Conservation (phyloP, 2,113 vertebrate genomes). For the Carettochelys insculpta region DNA sequence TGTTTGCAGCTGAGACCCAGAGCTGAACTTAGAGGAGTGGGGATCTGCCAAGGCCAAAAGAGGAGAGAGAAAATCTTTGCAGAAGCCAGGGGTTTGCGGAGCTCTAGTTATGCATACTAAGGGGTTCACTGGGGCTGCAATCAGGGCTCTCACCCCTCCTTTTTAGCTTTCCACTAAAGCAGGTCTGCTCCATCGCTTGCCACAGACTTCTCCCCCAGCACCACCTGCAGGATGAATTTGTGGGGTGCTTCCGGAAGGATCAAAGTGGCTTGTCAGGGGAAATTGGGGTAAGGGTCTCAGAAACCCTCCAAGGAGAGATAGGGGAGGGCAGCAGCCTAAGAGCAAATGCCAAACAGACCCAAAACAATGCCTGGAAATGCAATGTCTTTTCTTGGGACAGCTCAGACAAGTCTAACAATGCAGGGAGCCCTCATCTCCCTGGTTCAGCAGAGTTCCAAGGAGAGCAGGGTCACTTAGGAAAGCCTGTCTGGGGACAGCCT, state of each 20-base stretch:
- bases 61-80: neutral
- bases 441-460: neutral
- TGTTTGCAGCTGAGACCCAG: neutral
- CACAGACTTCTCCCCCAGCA: neutral
- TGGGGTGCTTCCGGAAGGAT: neutral
- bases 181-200: neutral
- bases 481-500: neutral
- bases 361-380: neutral
- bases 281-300: neutral
- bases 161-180: neutral
- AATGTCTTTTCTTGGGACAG: neutral
- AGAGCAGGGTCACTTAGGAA: neutral
- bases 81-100: neutral
- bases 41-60: neutral
- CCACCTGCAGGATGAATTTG: neutral
- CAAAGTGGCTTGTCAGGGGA: neutral
- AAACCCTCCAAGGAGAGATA: neutral
- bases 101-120: neutral
- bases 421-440: neutral
- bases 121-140: neutral
- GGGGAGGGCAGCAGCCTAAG: neutral
- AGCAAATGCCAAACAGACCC: neutral
- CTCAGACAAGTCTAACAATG: neutral
- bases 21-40: neutral
- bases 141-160: neutral